Evolutionary conservation across 1,140 invertebrate species (phyloP).

Genomic region (Chironomus striatipennis): DNA sequence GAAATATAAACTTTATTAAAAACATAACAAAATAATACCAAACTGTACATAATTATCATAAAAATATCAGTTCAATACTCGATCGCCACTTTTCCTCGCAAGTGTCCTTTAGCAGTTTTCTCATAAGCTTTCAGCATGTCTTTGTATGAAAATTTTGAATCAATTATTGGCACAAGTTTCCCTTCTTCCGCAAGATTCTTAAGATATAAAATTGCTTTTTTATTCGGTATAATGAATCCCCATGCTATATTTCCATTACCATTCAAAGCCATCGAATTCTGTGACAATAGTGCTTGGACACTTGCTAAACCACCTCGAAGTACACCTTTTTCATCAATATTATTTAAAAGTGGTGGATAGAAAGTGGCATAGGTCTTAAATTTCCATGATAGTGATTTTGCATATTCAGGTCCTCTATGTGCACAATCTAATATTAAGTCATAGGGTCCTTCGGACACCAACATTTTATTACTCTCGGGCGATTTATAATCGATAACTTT

Average conservation of each 20-base stretch:
- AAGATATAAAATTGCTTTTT: slow-evolving; percentile 50
- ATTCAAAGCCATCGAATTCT: slow-evolving; percentile 45
- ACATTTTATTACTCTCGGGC: slow-evolving; percentile 50
- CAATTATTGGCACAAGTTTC: slow-evolving; percentile 58
- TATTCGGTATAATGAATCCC: slow-evolving; percentile 67
- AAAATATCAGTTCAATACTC: too few relatives aligned
- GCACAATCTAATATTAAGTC: slow-evolving; percentile 80
- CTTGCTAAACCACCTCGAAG: slow-evolving; percentile 50
- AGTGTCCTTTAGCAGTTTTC: slow-evolving; percentile 53
- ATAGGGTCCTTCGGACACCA: slow-evolving; percentile 55
- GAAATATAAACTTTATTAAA: too few relatives aligned
- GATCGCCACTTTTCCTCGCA: slow-evolving; percentile 70
- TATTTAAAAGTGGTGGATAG: slow-evolving; percentile 68
- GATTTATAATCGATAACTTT: slow-evolving; percentile 70
- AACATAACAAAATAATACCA: too few relatives aligned
- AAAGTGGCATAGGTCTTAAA: slow-evolving; percentile 74
- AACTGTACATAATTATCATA: too few relatives aligned
- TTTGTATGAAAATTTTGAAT: slow-evolving; percentile 57
- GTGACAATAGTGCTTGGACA: slow-evolving; percentile 44
- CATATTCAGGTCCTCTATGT: slow-evolving; percentile 54
- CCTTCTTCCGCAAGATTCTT: slow-evolving; percentile 50
- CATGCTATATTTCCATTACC: slow-evolving; percentile 57
- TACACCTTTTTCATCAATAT: slow-evolving; percentile 72
- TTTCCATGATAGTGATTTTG: slow-evolving; percentile 53
- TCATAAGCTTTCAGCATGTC: slow-evolving; percentile 62